Evolutionary conservation across 2,888 invertebrate species (phyloP).

Genomic region (Troides aeacus): DNA sequence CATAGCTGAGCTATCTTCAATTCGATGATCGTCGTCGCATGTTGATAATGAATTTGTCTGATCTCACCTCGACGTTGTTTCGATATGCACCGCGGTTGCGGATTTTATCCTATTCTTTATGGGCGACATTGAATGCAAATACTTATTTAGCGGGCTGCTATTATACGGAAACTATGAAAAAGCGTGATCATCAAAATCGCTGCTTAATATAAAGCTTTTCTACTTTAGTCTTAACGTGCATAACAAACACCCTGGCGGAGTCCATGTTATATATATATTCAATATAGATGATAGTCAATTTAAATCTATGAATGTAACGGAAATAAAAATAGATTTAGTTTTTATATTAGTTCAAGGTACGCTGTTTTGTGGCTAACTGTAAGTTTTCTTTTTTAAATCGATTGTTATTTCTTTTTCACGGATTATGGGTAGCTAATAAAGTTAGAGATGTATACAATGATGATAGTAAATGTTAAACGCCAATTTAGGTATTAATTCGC

Average conservation of each 20-base stretch:
- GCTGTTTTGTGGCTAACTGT: conserved; percentile 42
- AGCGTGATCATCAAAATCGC: conserved; percentile 50
- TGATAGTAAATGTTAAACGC: conserved; percentile 25
- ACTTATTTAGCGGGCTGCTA: conserved; percentile 41
- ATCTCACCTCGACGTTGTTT: conserved; percentile 66
- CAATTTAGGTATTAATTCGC: conserved; percentile 20
- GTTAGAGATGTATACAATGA: conserved; percentile 36
- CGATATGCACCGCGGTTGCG: conserved; percentile 36
- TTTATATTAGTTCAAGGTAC: conserved; percentile 50
- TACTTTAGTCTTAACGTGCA: conserved; percentile 52
- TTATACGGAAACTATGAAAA: conserved; percentile 61
- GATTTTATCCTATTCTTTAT: conserved; percentile 44
- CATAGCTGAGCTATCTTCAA: conserved; percentile 40
- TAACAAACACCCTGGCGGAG: conserved; percentile 54
- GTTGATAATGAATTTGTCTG: conserved; percentile 57
- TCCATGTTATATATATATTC: conserved; percentile 46
- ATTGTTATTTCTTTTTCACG: conserved; percentile 64
- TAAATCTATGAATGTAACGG: conserved; percentile 50
- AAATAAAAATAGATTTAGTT: conserved; percentile 60
- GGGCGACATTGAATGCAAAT: conserved; percentile 51
- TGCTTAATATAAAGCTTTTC: conserved; percentile 59
- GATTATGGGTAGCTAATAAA: conserved; percentile 67
- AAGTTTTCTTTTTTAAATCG: conserved; percentile 55
- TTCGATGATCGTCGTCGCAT: conserved; percentile 39
- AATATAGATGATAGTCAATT: conserved; percentile 68